Evolutionary conservation across 2,888 invertebrate genomes (phyloP).

Genomic region (Galerucella pusilla): DNA sequence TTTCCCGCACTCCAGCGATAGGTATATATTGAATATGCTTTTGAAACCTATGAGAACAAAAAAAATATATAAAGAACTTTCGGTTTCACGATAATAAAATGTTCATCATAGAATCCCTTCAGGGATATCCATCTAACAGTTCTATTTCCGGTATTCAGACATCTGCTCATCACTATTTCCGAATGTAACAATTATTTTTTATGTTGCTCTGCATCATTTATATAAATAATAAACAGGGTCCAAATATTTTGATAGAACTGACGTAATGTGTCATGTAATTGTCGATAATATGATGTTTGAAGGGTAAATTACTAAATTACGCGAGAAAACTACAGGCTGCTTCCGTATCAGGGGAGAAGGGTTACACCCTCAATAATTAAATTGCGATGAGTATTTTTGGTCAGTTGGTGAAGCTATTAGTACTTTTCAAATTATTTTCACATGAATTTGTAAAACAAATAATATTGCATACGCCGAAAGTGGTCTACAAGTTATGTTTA

Average conservation of each 20-base stretch:
- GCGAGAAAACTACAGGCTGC: conserved; percentile 24
- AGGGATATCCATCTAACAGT: neutral
- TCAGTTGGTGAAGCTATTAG: neutral
- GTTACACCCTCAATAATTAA: conserved; percentile 13
- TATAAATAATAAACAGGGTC: conserved; percentile 24
- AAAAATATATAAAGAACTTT: neutral
- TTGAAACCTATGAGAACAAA: too few relatives aligned
- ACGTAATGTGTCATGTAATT: conserved; percentile 28
- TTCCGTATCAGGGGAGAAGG: conserved; percentile 14
- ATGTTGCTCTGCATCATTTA: conserved; percentile 21
- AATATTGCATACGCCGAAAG: too few relatives aligned
- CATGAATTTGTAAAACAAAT: neutral
- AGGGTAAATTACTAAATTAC: conserved; percentile 27
- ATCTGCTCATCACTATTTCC: conserved; percentile 18
- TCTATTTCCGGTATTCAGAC: conserved; percentile 17
- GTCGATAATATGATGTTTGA: conserved; percentile 26
- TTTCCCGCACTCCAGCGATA: too few relatives aligned
- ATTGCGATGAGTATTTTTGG: conserved; percentile 10
- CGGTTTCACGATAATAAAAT: neutral
- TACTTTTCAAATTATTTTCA: neutral
- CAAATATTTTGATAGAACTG: conserved; percentile 29
- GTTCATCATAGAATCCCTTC: neutral
- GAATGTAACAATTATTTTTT: conserved; percentile 24
- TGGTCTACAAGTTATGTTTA: too few relatives aligned
- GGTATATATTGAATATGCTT: too few relatives aligned